Conservation (phyloP, 2,888 invertebrate species). For the Cosmia trapezina region DNA sequence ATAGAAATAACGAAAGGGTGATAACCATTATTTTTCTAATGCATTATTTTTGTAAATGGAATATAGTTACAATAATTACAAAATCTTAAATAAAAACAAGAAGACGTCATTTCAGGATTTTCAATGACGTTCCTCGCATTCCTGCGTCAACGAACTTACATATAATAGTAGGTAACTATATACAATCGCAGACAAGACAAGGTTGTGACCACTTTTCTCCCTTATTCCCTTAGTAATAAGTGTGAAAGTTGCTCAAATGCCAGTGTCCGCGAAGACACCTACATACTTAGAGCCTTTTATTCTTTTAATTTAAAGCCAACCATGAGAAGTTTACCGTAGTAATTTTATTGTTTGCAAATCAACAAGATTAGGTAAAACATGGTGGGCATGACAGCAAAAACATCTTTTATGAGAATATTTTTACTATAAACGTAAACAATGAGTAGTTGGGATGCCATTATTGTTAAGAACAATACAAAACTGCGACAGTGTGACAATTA, state of each 20-base stretch:
- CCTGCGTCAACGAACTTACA: background rate
- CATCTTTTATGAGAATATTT: conserved; percentile 38
- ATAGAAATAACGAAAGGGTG: no score
- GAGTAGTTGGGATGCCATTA: conserved; percentile 31
- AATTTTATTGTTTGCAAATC: conserved; percentile 64
- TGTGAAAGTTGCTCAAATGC: background rate
- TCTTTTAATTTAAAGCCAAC: conserved; percentile 31
- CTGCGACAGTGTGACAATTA: conserved; percentile 2
- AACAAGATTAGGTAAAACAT: conserved; percentile 43
- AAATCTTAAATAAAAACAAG: background rate
- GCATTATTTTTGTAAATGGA: no score
- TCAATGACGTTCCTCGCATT: conserved; percentile 11
- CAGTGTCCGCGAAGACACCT: background rate
- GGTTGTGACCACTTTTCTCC: background rate
- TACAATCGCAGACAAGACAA: background rate
- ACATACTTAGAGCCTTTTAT: background rate
- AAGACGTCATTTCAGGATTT: background rate
- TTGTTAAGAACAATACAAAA: conserved; percentile 33
- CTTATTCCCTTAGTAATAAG: background rate
- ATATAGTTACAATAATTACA: background rate
- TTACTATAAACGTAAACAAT: conserved; percentile 40
- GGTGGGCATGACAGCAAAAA: conserved; percentile 36
- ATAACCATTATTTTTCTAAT: no score
- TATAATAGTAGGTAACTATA: background rate
- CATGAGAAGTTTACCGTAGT: conserved; percentile 40